Evolutionary conservation across 2,797 vertebrate species (phyloP).

Genomic region (Hozukius guyotensis): DNA sequence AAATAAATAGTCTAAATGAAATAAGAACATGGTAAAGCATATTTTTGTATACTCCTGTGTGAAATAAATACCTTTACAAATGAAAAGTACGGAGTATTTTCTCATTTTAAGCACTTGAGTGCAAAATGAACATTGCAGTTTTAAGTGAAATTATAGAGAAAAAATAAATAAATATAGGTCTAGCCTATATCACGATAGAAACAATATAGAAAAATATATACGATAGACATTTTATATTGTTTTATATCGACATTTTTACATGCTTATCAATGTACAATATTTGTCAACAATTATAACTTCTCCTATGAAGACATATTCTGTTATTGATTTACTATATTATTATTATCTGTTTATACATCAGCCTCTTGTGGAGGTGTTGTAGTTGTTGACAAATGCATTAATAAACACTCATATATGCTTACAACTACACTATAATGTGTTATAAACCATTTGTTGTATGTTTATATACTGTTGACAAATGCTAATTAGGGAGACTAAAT

Average conservation of each 20-base stretch:
- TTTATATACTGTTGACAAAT: neutral
- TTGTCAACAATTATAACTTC: neutral
- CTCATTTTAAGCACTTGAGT: no score
- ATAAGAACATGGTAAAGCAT: no score
- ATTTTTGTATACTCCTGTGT: no score
- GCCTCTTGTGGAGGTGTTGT: neutral
- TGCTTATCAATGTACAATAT: neutral
- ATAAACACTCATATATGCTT: neutral
- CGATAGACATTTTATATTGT: no score
- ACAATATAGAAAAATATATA: no score
- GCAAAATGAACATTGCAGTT: no score
- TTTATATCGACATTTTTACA: neutral
- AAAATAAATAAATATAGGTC: no score
- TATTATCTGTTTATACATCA: neutral
- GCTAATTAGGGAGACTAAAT: neutral
- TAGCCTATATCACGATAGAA: no score
- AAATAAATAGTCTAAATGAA: no score
- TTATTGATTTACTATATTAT: neutral
- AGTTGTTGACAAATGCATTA: neutral
- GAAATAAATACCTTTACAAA: no score
- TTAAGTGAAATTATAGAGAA: rapidly evolving
- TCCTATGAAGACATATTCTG: neutral
- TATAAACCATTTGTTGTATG: neutral
- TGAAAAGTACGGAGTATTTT: no score
- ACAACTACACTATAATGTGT: neutral